Conservation (phyloP, 2,113 vertebrate genomes). For the Rhynchomys soricoides region DNA sequence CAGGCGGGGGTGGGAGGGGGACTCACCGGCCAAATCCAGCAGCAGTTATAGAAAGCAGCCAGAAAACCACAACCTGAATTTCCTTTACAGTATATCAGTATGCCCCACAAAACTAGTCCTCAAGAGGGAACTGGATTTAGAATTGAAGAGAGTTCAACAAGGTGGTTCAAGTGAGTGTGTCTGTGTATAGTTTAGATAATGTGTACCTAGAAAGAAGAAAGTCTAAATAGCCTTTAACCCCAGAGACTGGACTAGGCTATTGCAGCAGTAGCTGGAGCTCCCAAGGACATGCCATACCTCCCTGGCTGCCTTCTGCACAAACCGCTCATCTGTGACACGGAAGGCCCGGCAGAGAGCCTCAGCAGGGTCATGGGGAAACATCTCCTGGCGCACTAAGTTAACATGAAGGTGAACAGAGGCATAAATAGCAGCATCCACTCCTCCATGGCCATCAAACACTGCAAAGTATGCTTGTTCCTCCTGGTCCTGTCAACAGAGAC, state of each 20-base stretch:
- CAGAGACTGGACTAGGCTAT: background rate
- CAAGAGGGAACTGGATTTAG: background rate
- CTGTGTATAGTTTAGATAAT: background rate
- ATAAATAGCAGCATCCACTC: slow-evolving; percentile 97
- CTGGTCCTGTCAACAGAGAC: slow-evolving; percentile 90
- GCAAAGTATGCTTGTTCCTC: slow-evolving; percentile 98
- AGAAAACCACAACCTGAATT: slow-evolving; percentile 11
- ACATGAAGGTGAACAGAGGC: slow-evolving; percentile 97
- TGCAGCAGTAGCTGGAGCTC: background rate
- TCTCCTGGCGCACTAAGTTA: slow-evolving; percentile 95
- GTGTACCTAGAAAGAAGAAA: slow-evolving; percentile 37
- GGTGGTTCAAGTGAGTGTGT: background rate
- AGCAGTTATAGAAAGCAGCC: background rate
- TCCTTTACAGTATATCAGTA: background rate
- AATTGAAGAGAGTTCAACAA: background rate
- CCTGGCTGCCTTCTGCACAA: slow-evolving; percentile 95
- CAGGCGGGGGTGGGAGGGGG: background rate
- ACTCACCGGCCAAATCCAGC: slow-evolving; percentile 42
- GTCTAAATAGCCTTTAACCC: slow-evolving; percentile 23
- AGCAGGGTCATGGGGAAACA: slow-evolving; percentile 91
- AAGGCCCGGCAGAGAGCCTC: slow-evolving; percentile 95
- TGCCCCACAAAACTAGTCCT: slow-evolving; percentile 6
- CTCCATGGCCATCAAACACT: slow-evolving; percentile 97
- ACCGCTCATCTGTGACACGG: slow-evolving; percentile 94
- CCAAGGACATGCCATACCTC: slow-evolving; percentile 88